Base-by-base conservation (phyloP, 2,888 invertebrate species). In the Autographa gamma region DNA sequence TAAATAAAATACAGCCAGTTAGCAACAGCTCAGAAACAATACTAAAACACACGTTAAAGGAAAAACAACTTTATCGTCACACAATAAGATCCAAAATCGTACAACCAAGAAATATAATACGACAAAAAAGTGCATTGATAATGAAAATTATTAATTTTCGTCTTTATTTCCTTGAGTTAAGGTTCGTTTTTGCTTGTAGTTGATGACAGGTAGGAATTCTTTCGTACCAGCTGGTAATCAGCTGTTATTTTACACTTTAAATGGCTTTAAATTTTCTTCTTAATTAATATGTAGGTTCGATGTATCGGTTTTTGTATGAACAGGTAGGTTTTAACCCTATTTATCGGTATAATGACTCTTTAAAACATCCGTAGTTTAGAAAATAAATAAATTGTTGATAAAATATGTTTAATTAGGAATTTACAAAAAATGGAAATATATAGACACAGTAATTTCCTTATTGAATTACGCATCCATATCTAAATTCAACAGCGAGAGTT, bases 141-240 rank as follows among this genome's bases (percentile, higher is more conserved):
- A 16, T 11, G 25, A 16, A 31, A 16, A 38, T 18, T 31, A 0
- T 9, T 16, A 0, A 69, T 7, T 14, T 61, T 65, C 11, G 7
- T 63, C 32, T 32, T 43, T 61, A 9, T 2, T 0, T 0, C 0
- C 18, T 0, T 0, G 0, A 0, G 0, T 25, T 65, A 62, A 69
- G 64, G 69, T 74, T 8, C 0, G 43, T 8, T 62, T 32, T 69
- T 0, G 59, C 59, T 59, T 0, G 43, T 1, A 0, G 52, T 34
- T 54, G 41, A 6, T 41, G 14, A 3, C 32, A 48, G 54, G 63
- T 67, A 62, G 19, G 58, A 60, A 78, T 78, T 74, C 74, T 78
- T 73, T 3, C 9, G 6, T 0, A 25, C 16, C 76, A 79, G 74
- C 74, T 79, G 81, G 31, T 9, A 60, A 81, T 80, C 81, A 79